Percentiles rank a stretch among this genome's conserved stretches.
These are phyloP conservation scores for Pteronotus mesoamericanus DNA, from an alignment of 2,797 vertebrate species.

Conservation along the genomic window DNA sequence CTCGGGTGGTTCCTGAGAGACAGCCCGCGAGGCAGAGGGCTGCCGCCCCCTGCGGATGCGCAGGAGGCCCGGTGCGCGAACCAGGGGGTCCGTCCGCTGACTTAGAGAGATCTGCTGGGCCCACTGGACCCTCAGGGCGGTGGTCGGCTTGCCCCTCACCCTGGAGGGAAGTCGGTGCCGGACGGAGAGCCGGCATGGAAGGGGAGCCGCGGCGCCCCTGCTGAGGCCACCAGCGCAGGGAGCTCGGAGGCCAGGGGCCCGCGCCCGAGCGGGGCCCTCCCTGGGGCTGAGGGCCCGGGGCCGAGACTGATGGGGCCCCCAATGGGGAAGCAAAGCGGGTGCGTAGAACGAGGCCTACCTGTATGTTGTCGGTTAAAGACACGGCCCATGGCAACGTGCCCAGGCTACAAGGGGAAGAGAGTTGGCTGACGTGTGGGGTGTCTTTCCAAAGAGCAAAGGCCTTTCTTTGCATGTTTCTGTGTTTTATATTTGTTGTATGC, in stretches of 20 bases:
- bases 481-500: background rate
- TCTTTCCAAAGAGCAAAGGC: background rate
- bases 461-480: background rate
- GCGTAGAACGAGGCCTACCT: background rate
- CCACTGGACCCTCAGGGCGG: background rate
- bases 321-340: background rate
- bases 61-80: background rate
- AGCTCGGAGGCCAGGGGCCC: background rate
- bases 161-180: background rate
- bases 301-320: no score
- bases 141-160: background rate
- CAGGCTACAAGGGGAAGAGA: background rate
- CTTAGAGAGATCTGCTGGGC: background rate
- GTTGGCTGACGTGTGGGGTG: background rate
- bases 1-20: background rate
- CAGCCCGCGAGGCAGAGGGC: background rate
- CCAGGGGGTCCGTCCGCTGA: background rate
- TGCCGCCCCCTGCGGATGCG: background rate
- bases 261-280: background rate
- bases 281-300: no score
- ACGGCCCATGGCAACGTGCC: no score
- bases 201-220: background rate
- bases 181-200: background rate
- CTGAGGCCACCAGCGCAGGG: background rate
- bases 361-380: no score